Evolutionary conservation across 2,888 invertebrate genomes (phyloP).

Genomic region (Pedicia rivosa): DNA sequence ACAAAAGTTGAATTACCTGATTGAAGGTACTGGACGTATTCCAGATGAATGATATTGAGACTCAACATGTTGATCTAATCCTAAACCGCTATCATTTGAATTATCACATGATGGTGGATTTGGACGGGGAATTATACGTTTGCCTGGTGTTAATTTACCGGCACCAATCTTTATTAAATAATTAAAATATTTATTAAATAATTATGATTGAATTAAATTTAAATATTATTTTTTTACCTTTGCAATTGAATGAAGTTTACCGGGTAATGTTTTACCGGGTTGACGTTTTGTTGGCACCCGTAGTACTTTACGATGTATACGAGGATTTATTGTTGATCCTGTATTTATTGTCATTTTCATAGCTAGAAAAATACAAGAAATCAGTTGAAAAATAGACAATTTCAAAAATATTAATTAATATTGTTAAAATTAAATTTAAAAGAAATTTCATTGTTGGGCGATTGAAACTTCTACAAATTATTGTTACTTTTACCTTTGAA

Average conservation of each 20-base stretch:
- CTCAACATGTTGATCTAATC: conserved; percentile 59
- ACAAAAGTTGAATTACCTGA: too few species aligned
- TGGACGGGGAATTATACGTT: conserved; percentile 26
- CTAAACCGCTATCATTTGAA: conserved; percentile 80
- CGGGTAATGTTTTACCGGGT: conserved; percentile 31
- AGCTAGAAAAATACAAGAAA: too few species aligned
- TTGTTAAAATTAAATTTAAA: background rate
- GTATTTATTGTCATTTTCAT: conserved; percentile 64
- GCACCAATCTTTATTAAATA: conserved; percentile 20
- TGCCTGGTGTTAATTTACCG: conserved; percentile 28
- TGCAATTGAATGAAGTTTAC: conserved; percentile 32
- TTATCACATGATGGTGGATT: conserved; percentile 56
- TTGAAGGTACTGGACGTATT: too few species aligned
- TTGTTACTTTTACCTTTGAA: too few species aligned
- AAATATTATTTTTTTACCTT: conserved; percentile 26
- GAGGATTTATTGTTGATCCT: conserved; percentile 45
- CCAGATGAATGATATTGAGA: conserved; percentile 28
- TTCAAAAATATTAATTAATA: too few species aligned
- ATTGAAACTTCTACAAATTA: too few species aligned
- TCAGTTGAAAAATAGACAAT: too few species aligned
- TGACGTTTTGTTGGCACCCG: conserved; percentile 47
- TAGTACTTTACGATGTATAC: conserved; percentile 50
- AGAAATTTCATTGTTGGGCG: too few species aligned
- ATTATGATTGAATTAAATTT: background rate
- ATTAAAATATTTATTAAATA: background rate